These are phyloP conservation scores for Oncorhynchus masou DNA, from an alignment of 2,113 vertebrate species.

Conservation along the genomic window DNA sequence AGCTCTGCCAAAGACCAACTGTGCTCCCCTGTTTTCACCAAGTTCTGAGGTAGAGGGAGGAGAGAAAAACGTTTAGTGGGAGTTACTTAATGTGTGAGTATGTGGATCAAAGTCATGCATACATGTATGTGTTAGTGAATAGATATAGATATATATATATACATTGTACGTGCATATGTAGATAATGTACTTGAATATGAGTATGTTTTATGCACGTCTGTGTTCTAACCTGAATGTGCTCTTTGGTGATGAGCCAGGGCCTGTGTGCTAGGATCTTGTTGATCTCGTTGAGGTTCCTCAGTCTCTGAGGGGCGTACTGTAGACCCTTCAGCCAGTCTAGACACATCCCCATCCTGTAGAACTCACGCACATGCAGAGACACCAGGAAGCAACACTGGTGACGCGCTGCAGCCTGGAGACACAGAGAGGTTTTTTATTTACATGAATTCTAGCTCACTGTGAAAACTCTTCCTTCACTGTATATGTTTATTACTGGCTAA, in stretches of 20 bases:
- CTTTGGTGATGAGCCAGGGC: conserved; percentile 84
- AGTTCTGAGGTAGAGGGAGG: conserved; percentile 71
- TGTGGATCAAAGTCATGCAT: background rate
- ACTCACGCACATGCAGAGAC: conserved; percentile 85
- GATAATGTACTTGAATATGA: background rate
- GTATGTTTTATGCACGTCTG: background rate
- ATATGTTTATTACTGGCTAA: too few species aligned
- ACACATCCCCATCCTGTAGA: conserved; percentile 81
- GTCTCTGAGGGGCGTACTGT: conserved; percentile 80
- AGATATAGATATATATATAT: too few species aligned
- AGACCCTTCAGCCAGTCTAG: conserved; percentile 82
- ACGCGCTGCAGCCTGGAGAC: conserved; percentile 77
- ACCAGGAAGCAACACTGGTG: conserved; percentile 85
- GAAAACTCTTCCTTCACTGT: too few species aligned
- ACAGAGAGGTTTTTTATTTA: background rate
- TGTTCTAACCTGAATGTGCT: conserved; percentile 81
- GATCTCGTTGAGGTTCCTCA: conserved; percentile 85
- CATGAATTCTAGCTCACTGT: too few species aligned
- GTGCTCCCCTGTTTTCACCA: conserved; percentile 86
- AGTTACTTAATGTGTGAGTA: background rate
- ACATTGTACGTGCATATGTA: too few species aligned
- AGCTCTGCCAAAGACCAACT: conserved; percentile 86
- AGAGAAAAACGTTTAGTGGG: background rate
- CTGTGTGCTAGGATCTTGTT: conserved; percentile 85
- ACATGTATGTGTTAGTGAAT: background rate